Percentiles rank a stretch among this genome's conserved stretches.
Evolutionary conservation across 2,888 invertebrate species (phyloP).

Genomic region (Stegophylla sp.): DNA sequence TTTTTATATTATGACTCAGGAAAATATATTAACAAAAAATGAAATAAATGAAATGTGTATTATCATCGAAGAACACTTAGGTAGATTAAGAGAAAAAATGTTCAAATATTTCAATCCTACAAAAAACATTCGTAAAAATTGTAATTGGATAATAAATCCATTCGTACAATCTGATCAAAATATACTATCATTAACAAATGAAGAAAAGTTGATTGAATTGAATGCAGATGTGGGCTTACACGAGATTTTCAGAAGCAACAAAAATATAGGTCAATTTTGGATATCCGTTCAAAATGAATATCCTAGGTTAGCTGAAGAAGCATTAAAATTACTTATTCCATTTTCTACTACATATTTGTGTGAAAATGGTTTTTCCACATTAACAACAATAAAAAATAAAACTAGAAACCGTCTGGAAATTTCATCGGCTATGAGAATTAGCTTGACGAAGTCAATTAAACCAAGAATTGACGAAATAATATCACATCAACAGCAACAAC

Average conservation of each 20-base stretch:
- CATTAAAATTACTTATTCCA: not conserved
- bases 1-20: conserved; percentile 2
- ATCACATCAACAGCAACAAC: too few relatives aligned
- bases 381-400: too few relatives aligned
- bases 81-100: not conserved
- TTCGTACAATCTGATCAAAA: too few relatives aligned
- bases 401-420: too few relatives aligned
- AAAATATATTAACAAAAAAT: conserved; percentile 32
- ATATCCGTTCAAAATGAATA: not conserved
- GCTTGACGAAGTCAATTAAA: too few relatives aligned
- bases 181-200: too few relatives aligned
- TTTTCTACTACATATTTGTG: not conserved
- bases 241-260: not conserved
- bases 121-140: not conserved
- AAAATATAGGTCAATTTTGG: too few relatives aligned
- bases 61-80: not conserved
- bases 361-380: not conserved
- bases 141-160: too few relatives aligned
- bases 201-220: too few relatives aligned
- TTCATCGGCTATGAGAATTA: too few relatives aligned
- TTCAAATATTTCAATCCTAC: conserved; percentile 13
- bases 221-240: too few relatives aligned
- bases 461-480: too few relatives aligned
- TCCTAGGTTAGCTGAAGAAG: not conserved
- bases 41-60: conserved; percentile 25